Percentiles rank a stretch among this genome's conserved stretches.
Conservation (phyloP, 1,140 invertebrate species). For the Stenopsyche tienmushanensis region DNA sequence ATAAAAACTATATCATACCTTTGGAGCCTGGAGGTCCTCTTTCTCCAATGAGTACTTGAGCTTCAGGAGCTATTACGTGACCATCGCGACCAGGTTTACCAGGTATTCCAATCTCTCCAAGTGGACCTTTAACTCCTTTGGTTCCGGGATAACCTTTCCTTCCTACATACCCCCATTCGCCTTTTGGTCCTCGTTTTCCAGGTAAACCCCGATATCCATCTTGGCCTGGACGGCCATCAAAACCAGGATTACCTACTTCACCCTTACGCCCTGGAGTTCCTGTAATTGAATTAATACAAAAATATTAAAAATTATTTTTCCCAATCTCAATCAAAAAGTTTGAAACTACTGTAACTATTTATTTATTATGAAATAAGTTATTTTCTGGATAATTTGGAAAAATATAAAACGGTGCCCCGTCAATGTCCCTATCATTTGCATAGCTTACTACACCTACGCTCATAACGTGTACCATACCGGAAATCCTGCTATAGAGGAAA, state of each 20-base stretch:
- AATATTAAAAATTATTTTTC: neutral
- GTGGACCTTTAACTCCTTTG: slow-evolving; percentile 49
- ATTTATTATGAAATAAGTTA: neutral
- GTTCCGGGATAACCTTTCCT: slow-evolving; percentile 63
- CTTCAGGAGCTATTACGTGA: neutral
- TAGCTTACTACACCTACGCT: slow-evolving; percentile 7
- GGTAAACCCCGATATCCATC: slow-evolving; percentile 48
- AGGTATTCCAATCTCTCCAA: slow-evolving; percentile 56
- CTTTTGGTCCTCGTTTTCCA: slow-evolving; percentile 65
- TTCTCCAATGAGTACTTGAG: neutral
- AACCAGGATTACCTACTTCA: slow-evolving; percentile 53
- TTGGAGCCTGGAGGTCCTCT: neutral
- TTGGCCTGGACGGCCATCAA: slow-evolving; percentile 27
- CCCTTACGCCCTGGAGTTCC: slow-evolving; percentile 56
- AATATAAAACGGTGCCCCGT: neutral
- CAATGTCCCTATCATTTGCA: neutral
- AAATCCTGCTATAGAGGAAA: slow-evolving; percentile 22
- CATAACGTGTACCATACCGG: slow-evolving; percentile 17
- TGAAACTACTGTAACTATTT: too few species aligned
- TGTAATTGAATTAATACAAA: slow-evolving; percentile 42
- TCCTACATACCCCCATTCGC: slow-evolving; percentile 74
- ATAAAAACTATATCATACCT: slow-evolving; percentile 1
- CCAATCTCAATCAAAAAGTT: too few species aligned
- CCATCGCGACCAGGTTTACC: slow-evolving; percentile 4
- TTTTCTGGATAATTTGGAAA: neutral